Evolutionary conservation across 2,113 vertebrate genomes (phyloP), one percentile per base, ranked within the genome.

Genomic region (Sus scrofa): DNA sequence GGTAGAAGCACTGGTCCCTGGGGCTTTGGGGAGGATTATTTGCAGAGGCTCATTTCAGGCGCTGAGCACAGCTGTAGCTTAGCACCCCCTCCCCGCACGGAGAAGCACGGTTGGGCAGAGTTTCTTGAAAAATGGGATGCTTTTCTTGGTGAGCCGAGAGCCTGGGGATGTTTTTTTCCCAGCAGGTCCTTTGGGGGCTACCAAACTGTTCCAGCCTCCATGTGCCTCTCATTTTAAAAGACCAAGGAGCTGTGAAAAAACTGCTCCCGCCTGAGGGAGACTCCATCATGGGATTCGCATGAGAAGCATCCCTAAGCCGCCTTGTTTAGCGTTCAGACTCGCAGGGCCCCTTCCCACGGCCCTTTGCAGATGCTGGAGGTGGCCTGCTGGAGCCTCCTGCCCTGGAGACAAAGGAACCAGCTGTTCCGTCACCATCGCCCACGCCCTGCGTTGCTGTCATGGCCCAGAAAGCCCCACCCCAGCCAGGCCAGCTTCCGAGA

Each of bases 41-140:
- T 1, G 50, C 20, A n/a, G 20, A 0, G 0, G 24, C 27, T 18
- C 0, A 0, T 20, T 67, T 20, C 0, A 0, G 67, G 71, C 1
- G 11, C 34, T 6, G 52, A 74, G 2, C 37, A 8, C 54, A 11
- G 20, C 0, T 10, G 50, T 14, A 6, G n/a, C 14, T 19, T 3
- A 8, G 10, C 34, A 32, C 32, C 34, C 30, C 16, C 18, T 60
- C 19, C 24, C 44, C 4, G 0, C 39, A 1, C 13, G 56, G n/a
- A 52, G 52, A 54, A 73, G 71, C 13, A 13, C 3, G 0, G 9
- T 11, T 9, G 27, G 60, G 56, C 65, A 27, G 62, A 30, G 27
- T 26, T n/a, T 91, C 27, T 68, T 19, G 39, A 44, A 73, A 32
- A 73, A 9, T 1, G 1, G 22, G 27, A 4, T 63, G 6, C 3